phyloP scores from a whole-genome alignment of 2,888 invertebrate species.

The Neria commutata region DNA sequence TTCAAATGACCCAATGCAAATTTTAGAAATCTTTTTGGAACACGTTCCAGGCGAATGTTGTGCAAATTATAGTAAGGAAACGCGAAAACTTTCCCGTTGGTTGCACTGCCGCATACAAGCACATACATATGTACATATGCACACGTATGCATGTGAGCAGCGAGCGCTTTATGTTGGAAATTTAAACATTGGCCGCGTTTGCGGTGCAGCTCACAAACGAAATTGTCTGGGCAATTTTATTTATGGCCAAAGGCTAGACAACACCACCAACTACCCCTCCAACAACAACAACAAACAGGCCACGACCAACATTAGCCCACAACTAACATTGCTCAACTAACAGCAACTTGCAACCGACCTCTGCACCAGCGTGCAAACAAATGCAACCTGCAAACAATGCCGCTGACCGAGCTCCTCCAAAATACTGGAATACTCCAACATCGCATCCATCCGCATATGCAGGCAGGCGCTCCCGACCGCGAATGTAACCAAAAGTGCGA shows the following conservation, averaged over 20 bases:
- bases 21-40: no score
- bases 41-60: no score
- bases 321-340: neutral
- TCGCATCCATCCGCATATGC: neutral
- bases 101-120: no score
- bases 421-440: neutral
- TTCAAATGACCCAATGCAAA: no score
- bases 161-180: no score
- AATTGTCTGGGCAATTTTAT: constrained; percentile 48
- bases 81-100: no score
- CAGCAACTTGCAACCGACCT: neutral
- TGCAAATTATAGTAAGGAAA: no score
- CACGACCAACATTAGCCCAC: neutral
- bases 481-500: neutral
- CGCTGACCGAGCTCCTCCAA: neutral
- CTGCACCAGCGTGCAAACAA: neutral
- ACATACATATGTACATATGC: no score
- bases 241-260: constrained; percentile 25
- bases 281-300: neutral
- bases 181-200: no score
- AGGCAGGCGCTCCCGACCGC: neutral
- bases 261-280: no score
- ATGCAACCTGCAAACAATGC: neutral
- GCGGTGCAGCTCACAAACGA: constrained; percentile 31
- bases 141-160: no score